Evolutionary conservation across 1,140 invertebrate species (phyloP).

Genomic region (Calosoma granatense): DNA sequence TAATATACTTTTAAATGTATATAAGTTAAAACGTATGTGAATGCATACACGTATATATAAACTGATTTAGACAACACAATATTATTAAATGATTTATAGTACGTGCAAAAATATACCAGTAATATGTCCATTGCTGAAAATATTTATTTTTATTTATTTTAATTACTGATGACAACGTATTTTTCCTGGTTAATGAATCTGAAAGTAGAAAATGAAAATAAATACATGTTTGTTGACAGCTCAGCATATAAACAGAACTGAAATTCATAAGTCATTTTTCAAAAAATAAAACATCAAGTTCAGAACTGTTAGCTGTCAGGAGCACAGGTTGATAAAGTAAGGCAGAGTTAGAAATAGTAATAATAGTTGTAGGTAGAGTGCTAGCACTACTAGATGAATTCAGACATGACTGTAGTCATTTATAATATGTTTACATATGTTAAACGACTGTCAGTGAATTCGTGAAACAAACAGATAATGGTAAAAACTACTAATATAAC

Average conservation of each 20-base stretch:
- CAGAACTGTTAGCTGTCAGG: not conserved
- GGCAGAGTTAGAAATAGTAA: not conserved
- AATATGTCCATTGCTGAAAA: too few relatives aligned
- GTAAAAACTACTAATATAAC: too few relatives aligned
- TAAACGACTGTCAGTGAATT: too few relatives aligned
- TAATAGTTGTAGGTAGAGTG: not conserved
- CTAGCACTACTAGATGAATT: not conserved
- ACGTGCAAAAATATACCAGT: too few relatives aligned
- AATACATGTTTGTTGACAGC: not conserved
- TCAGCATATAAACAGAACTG: not conserved
- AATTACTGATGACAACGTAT: too few relatives aligned
- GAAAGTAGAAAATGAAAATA: not conserved
- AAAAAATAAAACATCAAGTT: not conserved
- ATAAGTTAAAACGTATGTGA: not conserved
- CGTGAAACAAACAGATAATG: too few relatives aligned
- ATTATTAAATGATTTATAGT: too few relatives aligned
- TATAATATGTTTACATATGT: conserved; percentile 11
- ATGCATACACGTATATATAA: not conserved
- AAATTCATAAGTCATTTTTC: conserved; percentile 5
- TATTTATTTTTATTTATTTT: too few relatives aligned
- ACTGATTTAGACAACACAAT: too few relatives aligned
- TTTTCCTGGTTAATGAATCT: not conserved
- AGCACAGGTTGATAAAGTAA: not conserved
- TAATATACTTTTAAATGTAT: not conserved
- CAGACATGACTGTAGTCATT: conserved; percentile 7